Evolutionary conservation across 2,113 vertebrate genomes (phyloP).

Genomic region (Collichthys lucidus): DNA sequence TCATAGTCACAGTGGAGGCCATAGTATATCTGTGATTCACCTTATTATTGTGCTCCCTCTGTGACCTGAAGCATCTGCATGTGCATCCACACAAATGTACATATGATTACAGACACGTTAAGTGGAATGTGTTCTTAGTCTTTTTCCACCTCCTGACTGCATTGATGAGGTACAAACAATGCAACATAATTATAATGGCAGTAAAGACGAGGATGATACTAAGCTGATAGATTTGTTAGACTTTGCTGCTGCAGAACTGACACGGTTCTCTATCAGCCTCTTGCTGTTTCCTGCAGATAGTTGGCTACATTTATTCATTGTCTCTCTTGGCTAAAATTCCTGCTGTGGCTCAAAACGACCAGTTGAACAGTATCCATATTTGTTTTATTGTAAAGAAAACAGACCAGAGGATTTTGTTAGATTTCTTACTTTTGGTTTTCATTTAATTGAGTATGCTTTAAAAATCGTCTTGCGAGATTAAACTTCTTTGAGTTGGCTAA

Average conservation of each 20-base stretch:
- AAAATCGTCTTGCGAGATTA: no score
- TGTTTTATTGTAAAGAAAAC: no score
- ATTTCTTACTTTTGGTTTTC: no score
- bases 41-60: neutral
- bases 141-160: neutral
- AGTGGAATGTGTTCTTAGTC: neutral
- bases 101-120: neutral
- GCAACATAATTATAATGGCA: neutral
- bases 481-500: no score
- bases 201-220: neutral
- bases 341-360: neutral
- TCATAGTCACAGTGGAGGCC: neutral
- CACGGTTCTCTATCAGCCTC: neutral
- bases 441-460: no score
- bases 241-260: neutral
- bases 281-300: neutral
- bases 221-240: neutral
- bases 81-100: no score
- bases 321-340: neutral
- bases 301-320: neutral
- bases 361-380: neutral
- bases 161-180: neutral
- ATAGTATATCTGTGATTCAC: no score
- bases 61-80: neutral
- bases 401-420: no score